Evolutionary conservation across 2,888 invertebrate species (phyloP).

Genomic region (Harpagoxenus sublaevis): DNA sequence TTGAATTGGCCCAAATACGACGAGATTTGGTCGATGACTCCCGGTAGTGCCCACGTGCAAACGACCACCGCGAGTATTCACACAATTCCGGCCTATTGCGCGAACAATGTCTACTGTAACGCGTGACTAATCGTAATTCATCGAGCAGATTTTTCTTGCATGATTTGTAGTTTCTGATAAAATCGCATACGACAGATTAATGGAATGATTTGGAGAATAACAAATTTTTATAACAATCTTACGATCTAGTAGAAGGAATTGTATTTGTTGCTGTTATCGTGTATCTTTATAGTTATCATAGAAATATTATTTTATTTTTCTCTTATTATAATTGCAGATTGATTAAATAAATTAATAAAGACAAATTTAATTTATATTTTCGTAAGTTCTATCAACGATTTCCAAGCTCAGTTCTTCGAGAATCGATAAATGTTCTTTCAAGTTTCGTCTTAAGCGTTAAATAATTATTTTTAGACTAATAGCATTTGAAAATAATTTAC

Average conservation of each 20-base stretch:
- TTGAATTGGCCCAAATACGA: constrained; percentile 45
- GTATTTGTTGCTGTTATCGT: not conserved
- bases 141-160: constrained; percentile 15
- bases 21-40: constrained; percentile 34
- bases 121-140: constrained; percentile 30
- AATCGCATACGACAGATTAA: constrained; percentile 17
- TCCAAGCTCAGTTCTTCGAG: not conserved
- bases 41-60: constrained; percentile 1
- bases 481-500: not conserved
- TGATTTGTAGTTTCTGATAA: constrained; percentile 16
- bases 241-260: not conserved
- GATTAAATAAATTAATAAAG: not conserved
- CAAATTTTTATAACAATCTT: constrained; percentile 12
- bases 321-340: not conserved
- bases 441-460: not conserved
- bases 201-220: not conserved
- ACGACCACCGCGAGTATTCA: constrained; percentile 15
- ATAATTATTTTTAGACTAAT: constrained; percentile 3
- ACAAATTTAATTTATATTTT: not conserved
- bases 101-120: constrained; percentile 18
- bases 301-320: not conserved
- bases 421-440: not conserved
- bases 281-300: not conserved
- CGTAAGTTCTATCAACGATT: not conserved
- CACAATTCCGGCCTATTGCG: constrained; percentile 33